Evolutionary conservation across 2,113 vertebrate species (phyloP).

Genomic region (Microtus oregoni): DNA sequence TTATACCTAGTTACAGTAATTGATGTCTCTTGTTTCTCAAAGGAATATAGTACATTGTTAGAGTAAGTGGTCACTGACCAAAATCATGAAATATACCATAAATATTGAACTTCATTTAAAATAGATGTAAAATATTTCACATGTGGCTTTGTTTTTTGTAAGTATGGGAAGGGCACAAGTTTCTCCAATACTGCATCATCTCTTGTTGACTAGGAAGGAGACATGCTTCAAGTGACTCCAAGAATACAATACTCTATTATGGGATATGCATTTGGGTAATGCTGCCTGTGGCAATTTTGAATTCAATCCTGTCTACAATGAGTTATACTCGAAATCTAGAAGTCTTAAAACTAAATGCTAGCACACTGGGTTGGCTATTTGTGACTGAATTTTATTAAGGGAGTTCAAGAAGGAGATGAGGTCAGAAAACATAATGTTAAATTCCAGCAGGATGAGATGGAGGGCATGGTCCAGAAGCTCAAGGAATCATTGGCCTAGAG

Average conservation of each 20-base stretch:
- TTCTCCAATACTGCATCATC: background rate
- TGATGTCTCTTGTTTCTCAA: background rate
- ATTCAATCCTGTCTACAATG: background rate
- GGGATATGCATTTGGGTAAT: background rate
- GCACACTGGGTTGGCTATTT: background rate
- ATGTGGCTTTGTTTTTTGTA: background rate
- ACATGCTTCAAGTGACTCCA: background rate
- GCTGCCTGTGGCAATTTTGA: background rate
- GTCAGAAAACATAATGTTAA: background rate
- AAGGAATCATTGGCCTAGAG: background rate
- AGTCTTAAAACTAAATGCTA: background rate
- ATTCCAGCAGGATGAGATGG: background rate
- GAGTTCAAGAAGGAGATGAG: background rate
- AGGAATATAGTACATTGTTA: background rate
- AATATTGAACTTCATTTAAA: background rate
- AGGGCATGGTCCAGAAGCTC: background rate
- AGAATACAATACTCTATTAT: background rate
- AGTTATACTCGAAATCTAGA: background rate
- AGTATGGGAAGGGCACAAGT: background rate
- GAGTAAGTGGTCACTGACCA: background rate
- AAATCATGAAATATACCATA: background rate
- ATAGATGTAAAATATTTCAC: background rate
- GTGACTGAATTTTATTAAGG: background rate
- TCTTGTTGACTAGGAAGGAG: background rate
- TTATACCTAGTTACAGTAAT: background rate